A percentile compares a stretch with the other conserved stretches of the same genome.
phyloP scores from a whole-genome alignment of 2,797 vertebrate genomes.

The Pitangus sulphuratus region DNA sequence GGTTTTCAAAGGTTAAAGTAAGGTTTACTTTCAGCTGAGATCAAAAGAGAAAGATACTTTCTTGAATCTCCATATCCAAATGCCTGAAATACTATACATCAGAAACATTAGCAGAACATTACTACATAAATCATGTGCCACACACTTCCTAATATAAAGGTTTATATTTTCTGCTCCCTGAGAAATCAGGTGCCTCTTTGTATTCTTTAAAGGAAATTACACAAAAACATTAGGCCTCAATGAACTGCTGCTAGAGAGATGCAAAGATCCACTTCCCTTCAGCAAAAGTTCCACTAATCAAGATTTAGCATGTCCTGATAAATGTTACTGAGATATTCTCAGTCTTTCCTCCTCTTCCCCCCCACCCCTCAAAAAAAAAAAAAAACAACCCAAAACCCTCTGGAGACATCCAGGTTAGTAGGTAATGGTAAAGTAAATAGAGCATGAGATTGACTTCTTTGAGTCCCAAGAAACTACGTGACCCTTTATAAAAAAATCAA shows the following conservation, averaged over 20 bases:
- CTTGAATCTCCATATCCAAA: background rate
- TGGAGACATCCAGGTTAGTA: background rate
- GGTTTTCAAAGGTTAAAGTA: background rate
- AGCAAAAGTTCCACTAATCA: background rate
- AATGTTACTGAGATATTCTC: background rate
- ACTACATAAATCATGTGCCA: background rate
- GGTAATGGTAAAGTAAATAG: background rate
- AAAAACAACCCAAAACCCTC: accelerated
- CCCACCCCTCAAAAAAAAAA: background rate
- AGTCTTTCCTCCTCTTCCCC: accelerated
- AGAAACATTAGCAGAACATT: background rate
- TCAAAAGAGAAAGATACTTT: background rate
- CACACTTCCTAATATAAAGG: background rate
- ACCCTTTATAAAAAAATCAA: background rate
- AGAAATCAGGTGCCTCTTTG: background rate
- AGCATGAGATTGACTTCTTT: background rate
- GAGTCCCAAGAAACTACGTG: background rate
- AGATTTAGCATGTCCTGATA: background rate
- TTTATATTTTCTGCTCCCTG: background rate
- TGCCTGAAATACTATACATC: background rate
- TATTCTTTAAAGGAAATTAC: background rate
- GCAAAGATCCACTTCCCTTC: background rate
- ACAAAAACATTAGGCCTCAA: background rate
- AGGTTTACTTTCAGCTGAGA: background rate
- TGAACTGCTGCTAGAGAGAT: background rate